Percentiles rank a stretch among this genome's conserved stretches.
Conservation (phyloP, 2,797 vertebrate species). For the Eutrigla gurnardus region DNA sequence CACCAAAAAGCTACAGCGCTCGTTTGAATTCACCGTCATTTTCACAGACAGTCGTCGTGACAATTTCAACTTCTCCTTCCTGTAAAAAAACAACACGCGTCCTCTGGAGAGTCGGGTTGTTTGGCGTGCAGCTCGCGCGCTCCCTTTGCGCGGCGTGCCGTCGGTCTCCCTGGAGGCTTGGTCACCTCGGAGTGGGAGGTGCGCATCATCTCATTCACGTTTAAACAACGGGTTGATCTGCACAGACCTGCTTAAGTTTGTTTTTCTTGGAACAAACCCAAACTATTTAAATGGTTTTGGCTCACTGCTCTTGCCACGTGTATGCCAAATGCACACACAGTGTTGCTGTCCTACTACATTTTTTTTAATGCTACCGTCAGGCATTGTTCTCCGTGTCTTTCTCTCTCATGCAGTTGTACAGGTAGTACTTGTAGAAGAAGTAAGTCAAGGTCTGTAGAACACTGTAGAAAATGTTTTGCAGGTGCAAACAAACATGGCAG, state of each 20-base stretch:
- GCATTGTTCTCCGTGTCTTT: neutral
- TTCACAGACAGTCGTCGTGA: neutral
- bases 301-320: conserved; percentile 1
- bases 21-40: neutral
- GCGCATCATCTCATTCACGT: conserved; percentile 25
- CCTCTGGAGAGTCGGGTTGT: conserved; percentile 18
- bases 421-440: neutral
- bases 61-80: neutral
- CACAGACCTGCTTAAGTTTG: conserved; percentile 42
- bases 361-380: conserved; percentile 10
- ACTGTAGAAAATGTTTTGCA: neutral
- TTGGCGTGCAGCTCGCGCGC: conserved; percentile 12
- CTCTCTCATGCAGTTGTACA: neutral
- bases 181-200: conserved; percentile 24
- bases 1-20: neutral
- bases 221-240: conserved; percentile 41
- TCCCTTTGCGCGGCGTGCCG: neutral
- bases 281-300: conserved; percentile 51
- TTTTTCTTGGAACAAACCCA: conserved; percentile 51
- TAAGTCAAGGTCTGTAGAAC: neutral
- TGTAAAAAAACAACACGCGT: neutral
- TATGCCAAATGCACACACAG: neutral
- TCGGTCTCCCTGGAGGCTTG: neutral
- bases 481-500: no score
- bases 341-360: neutral